phyloP scores from a whole-genome alignment of 1,140 invertebrate species.

The Drosophila nigromelanica region DNA sequence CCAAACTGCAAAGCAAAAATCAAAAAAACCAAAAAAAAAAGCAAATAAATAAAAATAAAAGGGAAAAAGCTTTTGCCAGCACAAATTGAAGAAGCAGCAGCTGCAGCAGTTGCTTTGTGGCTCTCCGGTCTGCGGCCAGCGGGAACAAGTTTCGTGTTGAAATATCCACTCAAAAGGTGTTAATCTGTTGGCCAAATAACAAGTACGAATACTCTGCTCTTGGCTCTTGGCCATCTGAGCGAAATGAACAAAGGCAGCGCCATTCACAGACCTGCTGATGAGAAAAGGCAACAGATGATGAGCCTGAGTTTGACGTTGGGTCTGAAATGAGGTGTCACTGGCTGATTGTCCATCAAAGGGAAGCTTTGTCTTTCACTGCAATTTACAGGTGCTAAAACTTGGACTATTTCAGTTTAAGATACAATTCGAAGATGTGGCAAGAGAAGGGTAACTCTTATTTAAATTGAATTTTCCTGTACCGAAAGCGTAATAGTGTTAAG shows the following conservation, averaged over 20 bases:
- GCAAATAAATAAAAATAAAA: conserved; percentile 1
- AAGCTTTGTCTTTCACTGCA: conserved; percentile 24
- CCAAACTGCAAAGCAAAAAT: conserved; percentile 1
- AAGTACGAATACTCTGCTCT: conserved; percentile 27
- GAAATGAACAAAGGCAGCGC: conserved; percentile 33
- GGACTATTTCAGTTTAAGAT: neutral
- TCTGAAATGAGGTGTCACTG: conserved; percentile 33
- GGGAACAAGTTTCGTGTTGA: conserved; percentile 54
- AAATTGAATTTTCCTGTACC: too few relatives aligned
- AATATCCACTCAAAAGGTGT: conserved; percentile 58
- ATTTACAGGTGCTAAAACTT: conserved; percentile 14
- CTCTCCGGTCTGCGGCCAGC: neutral
- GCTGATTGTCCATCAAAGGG: conserved; percentile 35
- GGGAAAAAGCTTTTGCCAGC: conserved; percentile 25
- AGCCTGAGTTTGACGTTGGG: conserved; percentile 11
- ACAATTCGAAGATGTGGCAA: neutral
- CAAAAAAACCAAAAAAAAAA: conserved; percentile 7
- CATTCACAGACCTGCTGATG: conserved; percentile 1
- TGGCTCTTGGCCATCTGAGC: conserved; percentile 15
- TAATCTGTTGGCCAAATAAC: conserved; percentile 70
- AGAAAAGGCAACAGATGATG: conserved; percentile 8
- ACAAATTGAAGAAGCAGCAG: conserved; percentile 7
- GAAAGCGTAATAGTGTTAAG: too few relatives aligned
- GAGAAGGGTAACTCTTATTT: too few relatives aligned
- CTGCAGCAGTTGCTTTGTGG: neutral